Evolutionary conservation across 2,113 vertebrate genomes (phyloP).

Genomic region (Nothobranchius kuhntae): DNA sequence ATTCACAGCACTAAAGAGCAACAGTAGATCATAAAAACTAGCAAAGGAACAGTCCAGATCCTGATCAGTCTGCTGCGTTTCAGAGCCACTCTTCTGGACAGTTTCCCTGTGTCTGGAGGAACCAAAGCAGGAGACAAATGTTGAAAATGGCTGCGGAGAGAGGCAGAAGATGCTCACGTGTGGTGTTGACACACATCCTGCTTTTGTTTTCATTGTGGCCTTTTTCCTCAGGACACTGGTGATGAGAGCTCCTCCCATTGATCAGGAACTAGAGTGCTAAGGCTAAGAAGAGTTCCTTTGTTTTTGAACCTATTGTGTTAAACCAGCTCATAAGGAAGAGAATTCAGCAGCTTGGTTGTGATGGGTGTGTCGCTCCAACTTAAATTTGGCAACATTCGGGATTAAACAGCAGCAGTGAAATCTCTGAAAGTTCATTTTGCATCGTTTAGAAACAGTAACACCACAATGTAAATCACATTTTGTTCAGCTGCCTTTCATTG

Average conservation of each 20-base stretch:
- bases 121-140: slow-evolving; percentile 27
- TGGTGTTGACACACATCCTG: slow-evolving; percentile 50
- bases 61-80: slow-evolving; percentile 34
- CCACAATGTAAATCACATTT: slow-evolving; percentile 58
- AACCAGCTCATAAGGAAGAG: slow-evolving; percentile 23
- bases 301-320: slow-evolving; percentile 31
- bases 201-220: slow-evolving; percentile 49
- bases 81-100: slow-evolving; percentile 40
- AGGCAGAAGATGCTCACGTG: slow-evolving; percentile 36
- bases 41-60: slow-evolving; percentile 53
- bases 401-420: slow-evolving; percentile 54
- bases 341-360: slow-evolving; percentile 29
- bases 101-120: slow-evolving; percentile 35
- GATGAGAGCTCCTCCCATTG: slow-evolving; percentile 47
- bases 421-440: slow-evolving; percentile 63
- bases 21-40: slow-evolving; percentile 60
- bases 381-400: slow-evolving; percentile 41
- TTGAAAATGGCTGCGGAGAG: slow-evolving; percentile 37
- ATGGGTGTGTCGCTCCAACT: slow-evolving; percentile 35
- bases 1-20: slow-evolving; percentile 77
- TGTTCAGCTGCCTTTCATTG: slow-evolving; percentile 41
- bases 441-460: slow-evolving; percentile 64
- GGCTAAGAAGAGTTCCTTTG: slow-evolving; percentile 28
- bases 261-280: slow-evolving; percentile 41
- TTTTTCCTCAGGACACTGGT: slow-evolving; percentile 55